Percentiles rank a stretch among this genome's conserved stretches.
These are phyloP conservation scores for Ostrea edulis DNA, from an alignment of 1,140 invertebrate genomes.

Conservation along the genomic window DNA sequence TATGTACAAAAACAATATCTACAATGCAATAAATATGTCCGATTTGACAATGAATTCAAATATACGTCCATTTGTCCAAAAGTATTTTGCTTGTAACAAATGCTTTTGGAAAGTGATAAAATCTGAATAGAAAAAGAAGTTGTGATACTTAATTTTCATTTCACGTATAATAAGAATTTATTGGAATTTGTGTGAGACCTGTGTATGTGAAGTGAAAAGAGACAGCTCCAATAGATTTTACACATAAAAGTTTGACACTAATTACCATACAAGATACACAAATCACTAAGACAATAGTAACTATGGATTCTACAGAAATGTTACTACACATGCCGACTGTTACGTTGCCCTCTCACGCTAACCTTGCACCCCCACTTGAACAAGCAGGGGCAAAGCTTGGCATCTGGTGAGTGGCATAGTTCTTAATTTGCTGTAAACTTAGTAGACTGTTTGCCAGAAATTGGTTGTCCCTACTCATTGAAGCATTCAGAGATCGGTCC, in stretches of 20 bases:
- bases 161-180: neutral
- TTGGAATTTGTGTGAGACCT: neutral
- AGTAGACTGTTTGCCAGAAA: slow-evolving; percentile 94
- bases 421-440: slow-evolving; percentile 96
- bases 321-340: neutral
- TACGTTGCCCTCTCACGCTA: neutral
- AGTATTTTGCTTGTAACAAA: neutral
- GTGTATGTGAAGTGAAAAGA: neutral
- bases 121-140: neutral
- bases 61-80: neutral
- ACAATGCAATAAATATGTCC: slow-evolving; percentile 33
- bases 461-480: slow-evolving; percentile 78
- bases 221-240: neutral
- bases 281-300: slow-evolving; percentile 15
- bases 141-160: neutral
- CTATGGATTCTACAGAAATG: neutral
- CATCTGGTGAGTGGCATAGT: slow-evolving; percentile 87
- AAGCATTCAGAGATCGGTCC: slow-evolving; percentile 61
- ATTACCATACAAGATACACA: slow-evolving; percentile 10
- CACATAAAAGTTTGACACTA: slow-evolving; percentile 17
- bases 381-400: slow-evolving; percentile 63
- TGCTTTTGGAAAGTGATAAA: neutral
- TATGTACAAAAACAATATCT: slow-evolving; percentile 38
- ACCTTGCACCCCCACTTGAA: slow-evolving; percentile 10
- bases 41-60: slow-evolving; percentile 24